Base-by-base conservation (phyloP, 2,888 invertebrate species). In the Dione juno region DNA sequence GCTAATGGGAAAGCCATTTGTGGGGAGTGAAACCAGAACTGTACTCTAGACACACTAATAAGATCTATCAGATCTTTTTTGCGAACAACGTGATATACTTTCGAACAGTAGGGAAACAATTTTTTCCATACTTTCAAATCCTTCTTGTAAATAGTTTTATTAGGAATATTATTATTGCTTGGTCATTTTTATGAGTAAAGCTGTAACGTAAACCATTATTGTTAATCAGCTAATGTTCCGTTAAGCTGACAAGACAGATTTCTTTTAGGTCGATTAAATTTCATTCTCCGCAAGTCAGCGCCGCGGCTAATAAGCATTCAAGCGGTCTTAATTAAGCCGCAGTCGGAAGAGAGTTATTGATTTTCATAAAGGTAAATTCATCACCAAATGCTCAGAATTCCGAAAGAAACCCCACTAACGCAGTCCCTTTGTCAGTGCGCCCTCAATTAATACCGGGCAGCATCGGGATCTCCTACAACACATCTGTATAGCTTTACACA, bases 341-440 rank as follows among this genome's bases (percentile, higher is more conserved):
- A 81, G 77, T 78, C 78, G 82, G 79, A 78, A 78, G 78, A 78
- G 78, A 69, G 76, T 82, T 88, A 90, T 91, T 87, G 90, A 89
- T 90, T 90, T 88, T 87, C 84, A 85, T 87, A 88, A 88, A 86
- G 84, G 87, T 87, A 84, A 85, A 86, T 84, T 84, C 82, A 77
- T 81, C 78, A 83, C 82, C 81, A 85, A 87, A 84, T 80, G 81
- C 69, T 74, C 77, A 79, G 78, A 81, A 78, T 82, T 82, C 84
- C 81, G 82, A 86, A 88, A 86, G 86, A 86, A 84, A 77, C 81
- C 80, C 77, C 79, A 80, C 79, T 82, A 81, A 83, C 77, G 79
- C 78, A 81, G 75, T 75, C 82, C 79, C 85, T 87, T 88, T 88
- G 88, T 89, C 74, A 79, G 73, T 75, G 69, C 77, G 70, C 75